phyloP scores from a whole-genome alignment of 2,888 invertebrate species.

The Timandra comae region DNA sequence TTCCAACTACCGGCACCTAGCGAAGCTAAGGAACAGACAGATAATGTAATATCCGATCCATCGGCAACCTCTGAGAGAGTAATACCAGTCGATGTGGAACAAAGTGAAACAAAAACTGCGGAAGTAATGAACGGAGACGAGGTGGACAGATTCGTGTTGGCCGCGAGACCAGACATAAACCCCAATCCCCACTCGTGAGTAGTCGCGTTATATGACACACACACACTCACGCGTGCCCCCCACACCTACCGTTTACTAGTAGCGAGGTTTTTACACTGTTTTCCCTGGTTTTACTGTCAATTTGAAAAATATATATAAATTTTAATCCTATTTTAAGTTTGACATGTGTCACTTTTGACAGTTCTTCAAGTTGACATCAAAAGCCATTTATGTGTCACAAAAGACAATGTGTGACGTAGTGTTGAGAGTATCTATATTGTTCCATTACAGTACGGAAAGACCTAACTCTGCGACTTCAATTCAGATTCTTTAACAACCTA shows the following conservation, averaged over 20 bases:
- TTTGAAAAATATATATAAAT: not conserved
- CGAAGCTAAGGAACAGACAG: no score
- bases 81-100: conserved; percentile 23
- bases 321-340: conserved; percentile 6
- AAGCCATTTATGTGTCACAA: conserved; percentile 21
- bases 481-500: conserved; percentile 95
- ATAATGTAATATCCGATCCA: conserved; percentile 8
- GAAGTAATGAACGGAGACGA: conserved; percentile 17
- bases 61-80: conserved; percentile 22
- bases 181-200: conserved; percentile 75
- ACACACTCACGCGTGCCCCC: conserved; percentile 47
- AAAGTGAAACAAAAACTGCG: conserved; percentile 10
- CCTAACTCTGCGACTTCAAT: conserved; percentile 95
- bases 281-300: conserved; percentile 1
- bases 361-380: conserved; percentile 26
- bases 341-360: conserved; percentile 5
- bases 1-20: no score
- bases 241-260: conserved; percentile 15
- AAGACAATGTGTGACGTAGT: conserved; percentile 39
- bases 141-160: conserved; percentile 42
- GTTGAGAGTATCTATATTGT: conserved; percentile 60
- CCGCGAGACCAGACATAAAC: conserved; percentile 55
- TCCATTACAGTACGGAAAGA: conserved; percentile 95
- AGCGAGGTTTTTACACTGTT: conserved; percentile 31
- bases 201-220: conserved; percentile 39